These are phyloP conservation scores for Neodontobutis hainanensis DNA, from an alignment of 2,113 vertebrate species.

Conservation along the genomic window DNA sequence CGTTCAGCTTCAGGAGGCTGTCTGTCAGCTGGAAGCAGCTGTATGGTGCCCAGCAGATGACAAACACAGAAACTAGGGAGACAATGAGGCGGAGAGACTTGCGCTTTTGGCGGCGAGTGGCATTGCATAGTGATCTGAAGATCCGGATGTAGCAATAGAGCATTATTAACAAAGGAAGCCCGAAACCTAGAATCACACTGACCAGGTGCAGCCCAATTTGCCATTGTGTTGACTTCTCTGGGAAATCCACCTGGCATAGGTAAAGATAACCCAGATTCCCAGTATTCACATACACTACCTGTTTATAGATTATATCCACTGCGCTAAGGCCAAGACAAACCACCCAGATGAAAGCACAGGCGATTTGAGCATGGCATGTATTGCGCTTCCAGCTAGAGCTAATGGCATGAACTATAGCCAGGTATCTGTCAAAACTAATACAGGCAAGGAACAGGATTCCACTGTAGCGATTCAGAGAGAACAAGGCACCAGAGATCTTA, in stretches of 20 bases:
- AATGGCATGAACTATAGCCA: slow-evolving; percentile 81
- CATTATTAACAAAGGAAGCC: slow-evolving; percentile 81
- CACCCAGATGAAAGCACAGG: slow-evolving; percentile 76
- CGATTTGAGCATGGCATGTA: slow-evolving; percentile 75
- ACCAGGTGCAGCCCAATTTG: slow-evolving; percentile 70
- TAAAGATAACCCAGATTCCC: rapidly evolving
- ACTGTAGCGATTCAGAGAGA: slow-evolving; percentile 82
- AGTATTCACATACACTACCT: slow-evolving; percentile 19
- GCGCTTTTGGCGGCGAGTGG: slow-evolving; percentile 74
- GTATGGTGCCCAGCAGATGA: slow-evolving; percentile 83
- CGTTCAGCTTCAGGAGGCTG: slow-evolving; percentile 62
- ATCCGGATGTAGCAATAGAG: slow-evolving; percentile 83
- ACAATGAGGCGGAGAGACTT: slow-evolving; percentile 77
- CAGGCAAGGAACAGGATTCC: slow-evolving; percentile 83
- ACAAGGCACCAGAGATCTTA: slow-evolving; percentile 79
- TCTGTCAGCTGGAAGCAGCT: slow-evolving; percentile 77
- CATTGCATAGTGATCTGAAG: slow-evolving; percentile 76
- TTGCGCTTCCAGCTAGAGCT: slow-evolving; percentile 72
- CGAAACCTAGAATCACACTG: slow-evolving; percentile 77
- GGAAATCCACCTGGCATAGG: slow-evolving; percentile 68
- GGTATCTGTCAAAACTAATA: slow-evolving; percentile 85
- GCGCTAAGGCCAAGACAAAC: slow-evolving; percentile 70
- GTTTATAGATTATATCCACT: slow-evolving; percentile 74
- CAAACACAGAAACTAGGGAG: slow-evolving; percentile 76
- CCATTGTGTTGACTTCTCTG: slow-evolving; percentile 61